Base-by-base conservation (phyloP, 2,113 vertebrate genomes). In the Sterna hirundo region DNA sequence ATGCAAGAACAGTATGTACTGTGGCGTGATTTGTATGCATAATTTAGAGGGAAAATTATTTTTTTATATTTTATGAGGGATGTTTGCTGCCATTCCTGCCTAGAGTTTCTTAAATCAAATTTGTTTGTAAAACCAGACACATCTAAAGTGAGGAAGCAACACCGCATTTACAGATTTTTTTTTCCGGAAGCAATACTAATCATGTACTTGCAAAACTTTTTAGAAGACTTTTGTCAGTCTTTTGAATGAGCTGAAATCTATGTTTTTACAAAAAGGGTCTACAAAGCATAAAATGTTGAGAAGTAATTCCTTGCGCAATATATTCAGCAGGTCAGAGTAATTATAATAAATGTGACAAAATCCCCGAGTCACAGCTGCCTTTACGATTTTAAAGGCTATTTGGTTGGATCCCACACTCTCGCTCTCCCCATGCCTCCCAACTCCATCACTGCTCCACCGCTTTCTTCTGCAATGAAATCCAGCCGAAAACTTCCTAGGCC, bases 1-100 rank as follows among this genome's bases (percentile, higher is more conserved):
- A 93, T 97, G 92, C 93, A 96, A 86, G 90, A 95, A 78, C 79
- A 81, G 40, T 92, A 29, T 91, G 85, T 91, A 92, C 57, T 64
- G 30, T 80, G 80, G 64, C 84, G 86, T 83, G 88, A 89, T 95
- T 79, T 87, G 85, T 83, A 93, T 93, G 88, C 38, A 93, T 88
- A 78, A 87, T 96, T 94, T 66, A 95, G 40, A 81, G 27, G 61
- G 22, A 46, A 82, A 83, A 58, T 81, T 47, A 57, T 83, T 85
- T 94, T 78, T 93, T 58, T 75, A 22, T 91, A 51, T 93, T 94
- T 95, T 75, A 83, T 74, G 68, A 62, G 26, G 40, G 38, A 65
- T 78, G 32, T 61, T 96, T 92, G 26, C 75, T 90, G 44, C 38
- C 49, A 52, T 94, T 94, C 77, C 52, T 96, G 27, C 32, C 79